A percentile compares a stretch with the other conserved stretches of the same genome.
Evolutionary conservation across 2,888 invertebrate species (phyloP).

Genomic region (Tuta absoluta): DNA sequence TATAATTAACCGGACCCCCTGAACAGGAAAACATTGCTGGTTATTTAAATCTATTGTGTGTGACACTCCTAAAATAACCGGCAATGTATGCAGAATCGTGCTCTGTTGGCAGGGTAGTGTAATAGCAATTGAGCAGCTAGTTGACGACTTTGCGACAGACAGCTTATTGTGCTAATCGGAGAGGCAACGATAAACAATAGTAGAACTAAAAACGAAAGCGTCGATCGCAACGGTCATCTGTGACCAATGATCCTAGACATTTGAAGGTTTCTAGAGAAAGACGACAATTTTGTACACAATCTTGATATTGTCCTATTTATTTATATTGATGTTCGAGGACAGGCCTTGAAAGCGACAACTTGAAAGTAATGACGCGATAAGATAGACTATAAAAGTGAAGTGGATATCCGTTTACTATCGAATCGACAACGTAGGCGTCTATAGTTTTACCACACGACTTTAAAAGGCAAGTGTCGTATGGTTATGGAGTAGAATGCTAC

Average conservation of each 20-base stretch:
- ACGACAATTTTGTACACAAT: background rate
- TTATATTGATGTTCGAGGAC: background rate
- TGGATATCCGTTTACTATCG: background rate
- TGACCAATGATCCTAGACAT: background rate
- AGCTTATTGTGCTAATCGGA: background rate
- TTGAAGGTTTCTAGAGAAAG: background rate
- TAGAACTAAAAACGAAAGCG: background rate
- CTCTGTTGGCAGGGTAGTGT: background rate
- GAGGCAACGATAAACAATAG: background rate
- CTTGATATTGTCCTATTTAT: background rate
- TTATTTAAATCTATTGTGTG: too few relatives aligned
- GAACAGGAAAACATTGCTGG: too few relatives aligned
- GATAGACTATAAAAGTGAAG: background rate
- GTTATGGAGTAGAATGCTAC: too few relatives aligned
- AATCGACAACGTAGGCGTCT: background rate
- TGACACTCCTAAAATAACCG: too few relatives aligned
- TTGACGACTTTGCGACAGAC: background rate
- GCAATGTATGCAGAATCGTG: too few relatives aligned
- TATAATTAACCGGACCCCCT: too few relatives aligned
- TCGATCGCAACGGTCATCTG: background rate
- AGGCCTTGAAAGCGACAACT: background rate
- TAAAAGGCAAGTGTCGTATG: too few relatives aligned
- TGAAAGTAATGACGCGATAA: background rate
- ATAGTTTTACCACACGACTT: background rate
- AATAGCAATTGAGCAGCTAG: background rate